A percentile compares a stretch with the other conserved stretches of the same genome.
These are phyloP conservation scores for Drosophila cognata DNA, from an alignment of 2,888 invertebrate genomes.

Conservation along the genomic window DNA sequence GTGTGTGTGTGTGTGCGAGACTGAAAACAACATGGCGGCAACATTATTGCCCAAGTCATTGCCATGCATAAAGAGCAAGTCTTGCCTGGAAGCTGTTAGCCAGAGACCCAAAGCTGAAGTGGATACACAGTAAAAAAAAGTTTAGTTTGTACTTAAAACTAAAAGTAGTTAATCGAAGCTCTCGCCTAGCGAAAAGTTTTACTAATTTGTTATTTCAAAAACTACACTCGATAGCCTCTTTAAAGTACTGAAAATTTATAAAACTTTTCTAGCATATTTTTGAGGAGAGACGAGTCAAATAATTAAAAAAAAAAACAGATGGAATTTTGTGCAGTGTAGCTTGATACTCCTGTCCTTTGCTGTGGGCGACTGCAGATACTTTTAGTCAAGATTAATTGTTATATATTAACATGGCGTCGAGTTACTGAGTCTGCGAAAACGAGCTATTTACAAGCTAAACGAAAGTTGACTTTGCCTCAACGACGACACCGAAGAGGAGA, in stretches of 20 bases:
- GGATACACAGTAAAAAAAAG: not conserved
- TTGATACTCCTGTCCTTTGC: constrained; percentile 25
- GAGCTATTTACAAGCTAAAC: constrained; percentile 84
- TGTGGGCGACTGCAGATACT: constrained; percentile 70
- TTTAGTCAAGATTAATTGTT: constrained; percentile 83
- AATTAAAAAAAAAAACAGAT: not conserved
- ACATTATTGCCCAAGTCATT: constrained; percentile 65
- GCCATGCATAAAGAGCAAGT: constrained; percentile 64
- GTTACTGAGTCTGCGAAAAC: constrained; percentile 81
- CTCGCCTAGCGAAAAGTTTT: not conserved
- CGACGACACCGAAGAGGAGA: constrained; percentile 25
- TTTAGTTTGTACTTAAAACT: not conserved
- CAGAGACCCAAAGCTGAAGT: constrained; percentile 11
- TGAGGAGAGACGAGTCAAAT: accelerated
- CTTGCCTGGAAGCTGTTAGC: constrained; percentile 38
- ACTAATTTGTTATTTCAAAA: not conserved
- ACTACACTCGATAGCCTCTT: not conserved
- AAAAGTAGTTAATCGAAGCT: not conserved
- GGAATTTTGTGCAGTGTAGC: constrained; percentile 8
- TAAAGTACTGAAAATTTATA: not conserved
- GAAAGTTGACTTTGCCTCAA: constrained; percentile 81
- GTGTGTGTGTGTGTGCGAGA: constrained; percentile 24
- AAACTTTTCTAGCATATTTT: not conserved
- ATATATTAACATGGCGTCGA: constrained; percentile 83
- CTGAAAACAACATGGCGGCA: constrained; percentile 81